phyloP scores from a whole-genome alignment of 2,797 vertebrate species.

The Mastacembelus armatus region DNA sequence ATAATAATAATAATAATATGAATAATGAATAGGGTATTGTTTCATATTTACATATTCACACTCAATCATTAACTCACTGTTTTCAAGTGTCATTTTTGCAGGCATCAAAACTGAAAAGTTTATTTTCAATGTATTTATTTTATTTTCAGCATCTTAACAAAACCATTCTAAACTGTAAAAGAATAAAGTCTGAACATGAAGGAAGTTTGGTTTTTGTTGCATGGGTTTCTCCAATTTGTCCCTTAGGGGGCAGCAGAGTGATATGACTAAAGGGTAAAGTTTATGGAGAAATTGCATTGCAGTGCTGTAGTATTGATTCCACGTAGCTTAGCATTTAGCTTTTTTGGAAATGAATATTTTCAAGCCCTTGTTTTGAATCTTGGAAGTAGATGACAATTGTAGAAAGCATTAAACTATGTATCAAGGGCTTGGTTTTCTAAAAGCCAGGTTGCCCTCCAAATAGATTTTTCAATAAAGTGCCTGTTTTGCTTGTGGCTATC shows the following conservation, averaged over 20 bases:
- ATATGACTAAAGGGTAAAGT: neutral
- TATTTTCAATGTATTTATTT: no score
- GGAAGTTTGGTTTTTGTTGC: neutral
- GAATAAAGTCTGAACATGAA: slow-evolving; percentile 12
- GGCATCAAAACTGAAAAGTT: slow-evolving; percentile 8
- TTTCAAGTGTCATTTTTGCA: slow-evolving; percentile 13
- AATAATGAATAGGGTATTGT: no score
- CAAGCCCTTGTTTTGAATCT: slow-evolving; percentile 3
- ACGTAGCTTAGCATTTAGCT: neutral
- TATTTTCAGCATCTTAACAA: no score
- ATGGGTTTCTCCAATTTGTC: slow-evolving; percentile 33
- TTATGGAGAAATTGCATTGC: no score
- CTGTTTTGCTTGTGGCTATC: slow-evolving; percentile 45
- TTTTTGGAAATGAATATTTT: slow-evolving; percentile 1
- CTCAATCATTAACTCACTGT: no score
- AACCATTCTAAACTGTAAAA: neutral
- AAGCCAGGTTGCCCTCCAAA: slow-evolving; percentile 57
- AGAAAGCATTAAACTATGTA: slow-evolving; percentile 30
- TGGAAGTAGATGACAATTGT: slow-evolving; percentile 25
- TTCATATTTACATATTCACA: no score
- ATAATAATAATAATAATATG: neutral
- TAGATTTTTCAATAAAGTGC: slow-evolving; percentile 76
- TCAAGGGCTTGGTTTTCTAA: slow-evolving; percentile 64
- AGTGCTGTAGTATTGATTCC: slow-evolving; percentile 1
- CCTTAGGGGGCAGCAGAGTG: slow-evolving; percentile 66